phyloP scores from a whole-genome alignment of 2,888 invertebrate genomes.

The Mycogona germanica region DNA sequence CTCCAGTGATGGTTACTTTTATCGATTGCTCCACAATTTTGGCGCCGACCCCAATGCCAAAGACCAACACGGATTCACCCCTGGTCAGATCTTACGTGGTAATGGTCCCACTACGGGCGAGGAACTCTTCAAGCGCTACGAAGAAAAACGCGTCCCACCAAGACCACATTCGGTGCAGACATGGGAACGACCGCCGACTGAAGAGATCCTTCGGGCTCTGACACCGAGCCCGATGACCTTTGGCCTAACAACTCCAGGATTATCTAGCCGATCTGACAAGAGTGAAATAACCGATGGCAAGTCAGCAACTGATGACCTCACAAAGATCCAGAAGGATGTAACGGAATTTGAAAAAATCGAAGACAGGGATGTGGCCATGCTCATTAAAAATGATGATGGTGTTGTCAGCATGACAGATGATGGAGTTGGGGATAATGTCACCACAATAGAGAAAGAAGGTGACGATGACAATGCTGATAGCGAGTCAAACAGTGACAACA shows the following conservation, averaged over 20 bases:
- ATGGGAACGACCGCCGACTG: constrained; percentile 22
- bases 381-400: background rate
- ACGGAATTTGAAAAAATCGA: background rate
- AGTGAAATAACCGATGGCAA: too few relatives aligned
- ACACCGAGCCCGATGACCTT: constrained; percentile 16
- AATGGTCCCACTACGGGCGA: constrained; percentile 54
- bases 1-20: constrained; percentile 71
- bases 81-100: constrained; percentile 63
- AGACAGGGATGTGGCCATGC: background rate
- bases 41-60: constrained; percentile 70
- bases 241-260: background rate
- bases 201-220: constrained; percentile 18
- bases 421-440: background rate
- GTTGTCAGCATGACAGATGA: background rate
- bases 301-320: background rate
- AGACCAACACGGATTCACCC: constrained; percentile 67
- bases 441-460: background rate
- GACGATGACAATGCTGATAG: background rate
- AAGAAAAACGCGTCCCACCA: constrained; percentile 21
- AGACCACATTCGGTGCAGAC: constrained; percentile 21
- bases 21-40: constrained; percentile 67
- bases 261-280: too few relatives aligned
- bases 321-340: background rate
- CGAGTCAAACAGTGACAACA: constrained; percentile 4
- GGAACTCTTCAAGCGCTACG: constrained; percentile 40